These are phyloP conservation scores for Phyllostomus hastatus DNA, from an alignment of 2,113 vertebrate genomes.

Conservation along the genomic window DNA sequence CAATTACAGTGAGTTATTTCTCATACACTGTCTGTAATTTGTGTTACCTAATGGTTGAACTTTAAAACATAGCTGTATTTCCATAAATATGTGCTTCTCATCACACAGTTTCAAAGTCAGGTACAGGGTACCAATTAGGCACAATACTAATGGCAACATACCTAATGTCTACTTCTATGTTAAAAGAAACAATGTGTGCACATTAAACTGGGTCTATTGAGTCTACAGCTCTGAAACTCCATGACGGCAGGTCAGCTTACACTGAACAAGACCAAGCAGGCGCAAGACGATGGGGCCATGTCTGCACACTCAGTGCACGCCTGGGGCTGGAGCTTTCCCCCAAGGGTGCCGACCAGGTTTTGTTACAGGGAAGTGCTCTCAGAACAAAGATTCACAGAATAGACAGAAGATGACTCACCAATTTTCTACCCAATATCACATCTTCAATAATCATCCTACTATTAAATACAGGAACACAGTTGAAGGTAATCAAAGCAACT, in stretches of 20 bases:
- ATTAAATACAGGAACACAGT: background rate
- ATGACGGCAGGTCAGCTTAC: background rate
- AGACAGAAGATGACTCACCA: background rate
- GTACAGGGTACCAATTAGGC: background rate
- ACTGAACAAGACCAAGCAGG: background rate
- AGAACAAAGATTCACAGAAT: background rate
- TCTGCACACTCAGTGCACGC: background rate
- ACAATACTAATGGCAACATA: background rate
- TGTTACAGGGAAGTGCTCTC: background rate
- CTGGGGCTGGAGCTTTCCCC: background rate
- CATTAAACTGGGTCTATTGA: background rate
- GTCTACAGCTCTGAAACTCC: background rate
- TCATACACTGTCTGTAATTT: slow-evolving; percentile 29
- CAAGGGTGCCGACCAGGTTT: background rate
- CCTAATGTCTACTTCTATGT: background rate
- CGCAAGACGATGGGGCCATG: background rate
- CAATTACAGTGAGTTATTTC: slow-evolving; percentile 57
- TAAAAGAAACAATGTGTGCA: background rate
- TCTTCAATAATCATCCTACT: background rate
- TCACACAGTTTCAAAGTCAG: slow-evolving; percentile 29
- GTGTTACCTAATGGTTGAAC: slow-evolving; percentile 46
- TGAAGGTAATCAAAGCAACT: background rate
- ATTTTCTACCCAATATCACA: background rate
- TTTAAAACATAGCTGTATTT: slow-evolving; percentile 47
- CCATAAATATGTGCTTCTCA: slow-evolving; percentile 32